Evolutionary conservation across 2,113 vertebrate species (phyloP).

Genomic region (Muntiacus muntjak): DNA sequence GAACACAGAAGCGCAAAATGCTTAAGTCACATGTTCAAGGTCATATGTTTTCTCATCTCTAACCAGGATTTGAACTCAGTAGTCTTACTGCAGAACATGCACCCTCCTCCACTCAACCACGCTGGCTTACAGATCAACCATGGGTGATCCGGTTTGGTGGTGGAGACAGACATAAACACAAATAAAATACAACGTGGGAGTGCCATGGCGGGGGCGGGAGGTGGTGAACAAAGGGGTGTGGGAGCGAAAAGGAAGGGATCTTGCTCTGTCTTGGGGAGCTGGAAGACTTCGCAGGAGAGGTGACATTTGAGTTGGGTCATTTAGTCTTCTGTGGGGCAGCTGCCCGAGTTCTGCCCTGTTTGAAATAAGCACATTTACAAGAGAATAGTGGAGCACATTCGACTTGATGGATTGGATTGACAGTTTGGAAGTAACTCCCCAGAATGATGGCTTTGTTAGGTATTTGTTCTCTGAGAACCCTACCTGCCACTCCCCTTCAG

Average conservation of each 20-base stretch:
- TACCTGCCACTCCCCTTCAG: constrained; percentile 37
- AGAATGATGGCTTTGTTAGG: constrained; percentile 77
- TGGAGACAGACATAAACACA: neutral
- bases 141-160: neutral
- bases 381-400: constrained; percentile 43
- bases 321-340: constrained; percentile 51
- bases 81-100: neutral
- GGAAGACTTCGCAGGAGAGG: constrained; percentile 44
- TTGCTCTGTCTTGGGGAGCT: constrained; percentile 29
- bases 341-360: constrained; percentile 40
- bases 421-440: constrained; percentile 76
- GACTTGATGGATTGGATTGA: constrained; percentile 69
- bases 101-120: neutral
- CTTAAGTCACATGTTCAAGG: neutral
- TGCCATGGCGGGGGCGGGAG: neutral
- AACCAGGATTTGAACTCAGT: neutral
- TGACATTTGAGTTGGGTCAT: constrained; percentile 67
- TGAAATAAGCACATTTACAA: constrained; percentile 65
- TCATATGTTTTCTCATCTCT: neutral
- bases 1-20: neutral
- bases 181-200: neutral
- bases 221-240: neutral
- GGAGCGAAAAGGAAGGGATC: constrained; percentile 4
- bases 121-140: neutral
- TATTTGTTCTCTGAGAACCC: constrained; percentile 64